Base-by-base conservation (phyloP, 2,797 vertebrate genomes). In the Myripristis jacobus region DNA sequence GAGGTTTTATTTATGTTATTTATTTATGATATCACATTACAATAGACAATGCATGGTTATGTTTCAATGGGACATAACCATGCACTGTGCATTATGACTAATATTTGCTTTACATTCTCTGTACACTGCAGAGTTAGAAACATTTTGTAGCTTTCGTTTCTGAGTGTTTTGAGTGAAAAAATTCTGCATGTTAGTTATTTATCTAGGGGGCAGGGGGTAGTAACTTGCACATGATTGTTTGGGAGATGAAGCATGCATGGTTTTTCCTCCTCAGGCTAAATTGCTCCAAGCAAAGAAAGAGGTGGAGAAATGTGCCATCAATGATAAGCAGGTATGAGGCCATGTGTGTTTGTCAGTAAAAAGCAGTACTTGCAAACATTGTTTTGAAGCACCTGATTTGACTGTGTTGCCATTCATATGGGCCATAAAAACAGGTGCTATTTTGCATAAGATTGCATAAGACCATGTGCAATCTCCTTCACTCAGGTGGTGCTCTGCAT, bases 201-300 rank as follows among this genome's bases (percentile, higher is more conserved):
- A 2, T 6, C 25, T 51, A 24, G 2, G 21, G 22, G 21, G 10
- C 21, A 4, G 9, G 19, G 5, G 50, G 34, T 36, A 36, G 10
- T 36, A 10, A 8, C 9, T 36, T 57, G 34, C 34, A 22, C 53
- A 55, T 3, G 6, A 4, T 18, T 19, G 22, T 18, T 7, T 48
- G 41, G 48, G 13, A 19, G 18, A 15, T 58, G 57, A 65, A 76
- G 66, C 0, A 25, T 79, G 8, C 6, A 5, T 25, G 19, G 24
- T 48, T 41, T 13, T 43, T 19, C 51, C 44, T 36, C 31, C 61
- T 24, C 70, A 99, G 98, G 94, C 90, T 67, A 97, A 97, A 88
- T 88, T 99, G 83, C 89, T 98, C 78, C 96, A 97, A 86, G 97
- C 97, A 0, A 99, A 98, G 92, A 98, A 96, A 82, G 97, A 99